These are phyloP conservation scores for Sebastes wilsoni DNA, from an alignment of 2,797 vertebrate genomes.

Conservation along the genomic window DNA sequence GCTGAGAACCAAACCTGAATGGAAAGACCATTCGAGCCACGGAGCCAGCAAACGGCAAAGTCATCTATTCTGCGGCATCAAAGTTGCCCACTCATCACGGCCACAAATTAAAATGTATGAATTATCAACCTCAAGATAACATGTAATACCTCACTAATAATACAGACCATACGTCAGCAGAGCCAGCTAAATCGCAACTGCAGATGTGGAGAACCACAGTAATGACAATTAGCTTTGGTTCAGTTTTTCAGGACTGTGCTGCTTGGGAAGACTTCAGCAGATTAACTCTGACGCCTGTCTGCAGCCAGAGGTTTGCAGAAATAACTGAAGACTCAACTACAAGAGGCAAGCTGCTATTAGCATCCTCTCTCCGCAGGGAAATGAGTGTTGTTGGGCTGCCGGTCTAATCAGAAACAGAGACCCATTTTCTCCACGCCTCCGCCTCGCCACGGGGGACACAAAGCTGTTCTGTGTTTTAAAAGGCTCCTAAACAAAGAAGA, in stretches of 20 bases:
- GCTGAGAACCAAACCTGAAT: slow-evolving; percentile 44
- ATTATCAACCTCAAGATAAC: slow-evolving; percentile 74
- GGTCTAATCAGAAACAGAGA: slow-evolving; percentile 86
- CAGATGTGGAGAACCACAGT: slow-evolving; percentile 74
- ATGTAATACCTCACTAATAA: slow-evolving; percentile 69
- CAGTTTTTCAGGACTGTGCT: slow-evolving; percentile 50
- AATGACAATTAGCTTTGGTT: slow-evolving; percentile 66
- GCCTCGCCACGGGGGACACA: slow-evolving; percentile 81
- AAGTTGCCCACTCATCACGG: slow-evolving; percentile 71
- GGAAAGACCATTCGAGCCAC: slow-evolving; percentile 57
- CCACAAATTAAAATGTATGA: slow-evolving; percentile 77
- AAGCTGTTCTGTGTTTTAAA: slow-evolving; percentile 84
- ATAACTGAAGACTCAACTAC: slow-evolving; percentile 35
- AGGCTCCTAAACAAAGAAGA: slow-evolving; percentile 69
- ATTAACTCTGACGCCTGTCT: slow-evolving; percentile 69
- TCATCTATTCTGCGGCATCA: slow-evolving; percentile 67
- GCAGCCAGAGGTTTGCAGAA: slow-evolving; percentile 56
- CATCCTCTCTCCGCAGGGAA: slow-evolving; percentile 50
- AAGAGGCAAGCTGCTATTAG: slow-evolving; percentile 55
- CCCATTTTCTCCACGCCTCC: slow-evolving; percentile 71
- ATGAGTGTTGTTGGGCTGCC: slow-evolving; percentile 48
- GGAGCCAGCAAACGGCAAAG: slow-evolving; percentile 46
- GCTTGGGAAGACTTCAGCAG: slow-evolving; percentile 50
- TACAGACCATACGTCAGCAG: slow-evolving; percentile 63
- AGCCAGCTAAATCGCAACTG: slow-evolving; percentile 55